A percentile compares a stretch with the other conserved stretches of the same genome.
phyloP scores from a whole-genome alignment of 2,113 vertebrate species.

The Xiphophorus maculatus region DNA sequence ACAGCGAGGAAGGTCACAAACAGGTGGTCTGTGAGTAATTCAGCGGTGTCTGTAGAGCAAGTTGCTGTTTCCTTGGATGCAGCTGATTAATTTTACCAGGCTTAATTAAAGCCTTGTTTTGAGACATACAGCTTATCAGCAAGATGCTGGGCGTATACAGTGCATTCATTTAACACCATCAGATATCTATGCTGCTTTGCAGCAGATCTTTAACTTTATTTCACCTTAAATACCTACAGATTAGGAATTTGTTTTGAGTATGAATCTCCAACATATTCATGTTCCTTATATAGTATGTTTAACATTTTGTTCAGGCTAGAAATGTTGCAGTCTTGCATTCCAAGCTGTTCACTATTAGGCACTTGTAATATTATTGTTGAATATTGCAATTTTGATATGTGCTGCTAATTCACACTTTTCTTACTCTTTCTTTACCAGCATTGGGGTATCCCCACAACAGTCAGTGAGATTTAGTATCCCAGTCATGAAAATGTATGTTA shows the following conservation, averaged over 20 bases:
- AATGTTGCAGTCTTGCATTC: not conserved
- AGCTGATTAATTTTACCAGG: constrained; percentile 18
- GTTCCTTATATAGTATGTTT: too few relatives aligned
- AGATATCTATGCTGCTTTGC: not conserved
- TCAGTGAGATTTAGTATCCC: too few relatives aligned
- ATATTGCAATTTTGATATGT: too few relatives aligned
- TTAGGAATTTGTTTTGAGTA: not conserved
- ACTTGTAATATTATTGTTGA: too few relatives aligned
- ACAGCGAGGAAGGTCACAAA: not conserved
- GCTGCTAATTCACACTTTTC: too few relatives aligned
- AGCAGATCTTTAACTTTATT: not conserved
- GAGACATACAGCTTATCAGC: not conserved
- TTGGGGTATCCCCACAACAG: too few relatives aligned
- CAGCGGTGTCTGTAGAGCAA: constrained; percentile 1
- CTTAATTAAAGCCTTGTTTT: constrained; percentile 8
- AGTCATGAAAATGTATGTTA: too few relatives aligned
- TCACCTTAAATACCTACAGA: too few relatives aligned
- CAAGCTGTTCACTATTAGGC: too few relatives aligned
- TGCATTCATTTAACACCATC: not conserved
- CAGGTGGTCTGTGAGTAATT: constrained; percentile 21
- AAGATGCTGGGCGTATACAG: not conserved
- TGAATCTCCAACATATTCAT: not conserved
- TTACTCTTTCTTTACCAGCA: too few relatives aligned
- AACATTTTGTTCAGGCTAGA: not conserved
- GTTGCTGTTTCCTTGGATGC: constrained; percentile 17